Evolutionary conservation across 2,113 vertebrate genomes (phyloP), one percentile per base, ranked within the genome.

Genomic region (Saguinus imperator): DNA sequence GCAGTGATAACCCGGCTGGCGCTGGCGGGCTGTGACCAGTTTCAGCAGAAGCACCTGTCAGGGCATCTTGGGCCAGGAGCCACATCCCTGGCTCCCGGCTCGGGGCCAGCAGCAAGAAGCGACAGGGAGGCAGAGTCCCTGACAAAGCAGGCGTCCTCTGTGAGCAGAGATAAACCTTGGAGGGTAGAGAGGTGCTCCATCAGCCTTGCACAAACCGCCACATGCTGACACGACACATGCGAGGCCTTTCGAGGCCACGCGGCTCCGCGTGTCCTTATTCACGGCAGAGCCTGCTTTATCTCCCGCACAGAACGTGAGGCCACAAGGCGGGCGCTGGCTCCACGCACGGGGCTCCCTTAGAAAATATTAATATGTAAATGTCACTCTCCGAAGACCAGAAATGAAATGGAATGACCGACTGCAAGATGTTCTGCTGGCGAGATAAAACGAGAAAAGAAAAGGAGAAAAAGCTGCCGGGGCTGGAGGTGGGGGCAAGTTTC

Each of bases 351-450:
- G 98, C 98, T 98, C 98, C 98, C 98, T 35, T 45, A 72, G 98
- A 98, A 98, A 98, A 99, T 98, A 98, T 98, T 98, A 98, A 98
- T 98, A 98, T 98, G 98, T 98, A 98, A 98, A 98, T 98, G 98
- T 98, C 98, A 98, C 97, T 96, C 98, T 98, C 87, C 10, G 58
- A 97, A 98, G 98, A 97, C 98, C 98, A 98, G 98, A 52, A 18
- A 90, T 96, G 98, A 97, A 98, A 94, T 93, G 98, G 94, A 98
- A 86, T 21, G 64, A 94, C 84, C 25, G 76, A 72, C 85, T 87
- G 94, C 29, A 23, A 87, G 97, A 87, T 75, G 77, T 97, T 92
- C 87, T 23, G 92, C 90, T 32, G 94, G 94, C 87, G 82, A 96
- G 98, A 98, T 97, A 95, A 96, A 98, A 94, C 83, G 17, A 37